phyloP scores from a whole-genome alignment of 2,797 vertebrate genomes.

The Streptopelia turtur region DNA sequence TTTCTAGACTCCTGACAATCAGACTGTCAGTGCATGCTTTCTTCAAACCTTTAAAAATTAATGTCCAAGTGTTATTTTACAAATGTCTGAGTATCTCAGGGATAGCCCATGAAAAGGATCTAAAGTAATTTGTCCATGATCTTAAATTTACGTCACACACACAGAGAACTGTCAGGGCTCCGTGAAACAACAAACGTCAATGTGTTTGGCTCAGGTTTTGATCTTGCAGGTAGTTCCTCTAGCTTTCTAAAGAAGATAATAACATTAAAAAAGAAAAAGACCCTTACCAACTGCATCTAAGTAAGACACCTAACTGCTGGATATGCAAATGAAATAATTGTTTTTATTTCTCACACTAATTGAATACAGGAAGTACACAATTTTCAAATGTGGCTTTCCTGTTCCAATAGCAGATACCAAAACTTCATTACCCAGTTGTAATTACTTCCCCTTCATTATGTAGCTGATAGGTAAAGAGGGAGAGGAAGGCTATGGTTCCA shows the following conservation, averaged over 20 bases:
- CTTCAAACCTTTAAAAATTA: neutral
- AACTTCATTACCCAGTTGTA: conserved; percentile 22
- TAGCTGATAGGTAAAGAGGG: neutral
- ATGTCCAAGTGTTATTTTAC: neutral
- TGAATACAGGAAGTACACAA: conserved; percentile 24
- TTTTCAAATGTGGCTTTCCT: conserved; percentile 3
- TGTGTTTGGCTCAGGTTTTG: neutral
- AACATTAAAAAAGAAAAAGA: neutral
- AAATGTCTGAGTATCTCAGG: neutral
- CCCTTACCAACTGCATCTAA: neutral
- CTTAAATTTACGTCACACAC: neutral
- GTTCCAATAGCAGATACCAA: neutral
- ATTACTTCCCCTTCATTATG: conserved; percentile 23
- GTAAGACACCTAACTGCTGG: neutral
- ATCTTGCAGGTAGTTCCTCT: neutral
- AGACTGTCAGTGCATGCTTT: neutral
- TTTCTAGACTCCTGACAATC: neutral
- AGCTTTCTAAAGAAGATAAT: neutral
- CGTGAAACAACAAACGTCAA: neutral
- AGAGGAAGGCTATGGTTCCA: neutral
- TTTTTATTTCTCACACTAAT: conserved; percentile 1
- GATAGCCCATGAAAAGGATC: neutral
- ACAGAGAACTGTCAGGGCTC: neutral
- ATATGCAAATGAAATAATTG: conserved; percentile 13
- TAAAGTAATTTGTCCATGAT: neutral